Evolutionary conservation across 2,888 invertebrate species (phyloP), one percentile per base, ranked within the genome.

Genomic region (Drosophila conformis): DNA sequence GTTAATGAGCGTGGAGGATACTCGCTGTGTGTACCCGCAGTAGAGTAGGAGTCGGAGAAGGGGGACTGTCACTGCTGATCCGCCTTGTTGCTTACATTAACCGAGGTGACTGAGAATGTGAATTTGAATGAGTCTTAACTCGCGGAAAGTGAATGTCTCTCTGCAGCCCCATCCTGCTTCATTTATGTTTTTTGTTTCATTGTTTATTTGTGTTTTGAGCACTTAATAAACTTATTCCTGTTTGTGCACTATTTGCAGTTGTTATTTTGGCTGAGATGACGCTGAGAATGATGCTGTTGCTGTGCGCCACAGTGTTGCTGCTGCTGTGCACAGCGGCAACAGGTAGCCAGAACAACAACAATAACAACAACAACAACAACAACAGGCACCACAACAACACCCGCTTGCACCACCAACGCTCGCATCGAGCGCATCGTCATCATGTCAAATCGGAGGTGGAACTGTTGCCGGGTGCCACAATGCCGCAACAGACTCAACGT

Each of bases 1-100:
- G 66, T 68, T 87, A 83, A 86, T 87, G 88, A 76, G 83, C 53
- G 48, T 57, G 6, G 74, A 70, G 77, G 66, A 73, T 59, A 63
- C 71, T 53, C 54, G 56, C 18, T 48, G 46, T 38, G 27, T 42
- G 7, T 42, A 21, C 1, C 5, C 0, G 33, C 11, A 11, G 21
- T 46, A 15, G 13, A 42, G 42, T 21, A 2, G 7, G 21, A 51
- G 46, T 64, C 46, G 49, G 25, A n/a, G 54, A n/a, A 27, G 42
- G 15, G 21, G 21, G 46, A 42, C 21, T 7, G 58, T 54, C 57
- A 49, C 75, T 69, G 59, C 65, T 87, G 86, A 87, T 89, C 90
- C 90, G 86, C 73, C 74, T 87, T 70, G 72, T 72, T 81, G 90
- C 86, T 89, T 87, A 87, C 73, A 87, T 89, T 89, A 60, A 78